Evolutionary conservation across 1,140 invertebrate species (phyloP).

Genomic region (Heliothis virescens): DNA sequence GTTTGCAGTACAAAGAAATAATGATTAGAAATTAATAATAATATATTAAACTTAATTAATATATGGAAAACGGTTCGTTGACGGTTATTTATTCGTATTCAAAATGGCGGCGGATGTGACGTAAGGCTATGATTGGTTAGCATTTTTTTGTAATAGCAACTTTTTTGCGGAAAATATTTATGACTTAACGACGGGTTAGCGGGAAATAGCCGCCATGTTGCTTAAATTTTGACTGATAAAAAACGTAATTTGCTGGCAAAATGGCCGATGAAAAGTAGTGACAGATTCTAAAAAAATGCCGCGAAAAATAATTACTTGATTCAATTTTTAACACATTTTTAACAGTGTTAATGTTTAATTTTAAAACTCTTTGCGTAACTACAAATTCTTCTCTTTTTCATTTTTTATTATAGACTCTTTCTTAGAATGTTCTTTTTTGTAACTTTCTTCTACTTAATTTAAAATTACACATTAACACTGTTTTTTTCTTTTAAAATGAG

Average conservation of each 20-base stretch:
- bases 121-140: slow-evolving; percentile 25
- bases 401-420: neutral
- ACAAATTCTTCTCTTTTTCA: neutral
- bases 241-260: neutral
- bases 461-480: neutral
- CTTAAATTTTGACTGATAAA: neutral
- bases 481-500: neutral
- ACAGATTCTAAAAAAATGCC: neutral
- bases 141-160: slow-evolving; percentile 1
- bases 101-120: slow-evolving; percentile 17
- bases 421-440: neutral
- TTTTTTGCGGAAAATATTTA: neutral
- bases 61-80: slow-evolving; percentile 36
- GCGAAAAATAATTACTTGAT: slow-evolving; percentile 13
- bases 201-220: neutral
- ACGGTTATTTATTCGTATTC: slow-evolving; percentile 29
- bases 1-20: slow-evolving; percentile 7
- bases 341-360: neutral
- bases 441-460: neutral
- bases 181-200: neutral
- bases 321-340: neutral
- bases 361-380: neutral
- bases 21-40: slow-evolving; percentile 13
- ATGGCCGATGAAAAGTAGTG: neutral
- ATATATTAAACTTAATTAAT: slow-evolving; percentile 28